phyloP scores from a whole-genome alignment of 1,140 invertebrate genomes.

The Leucophenga varia region DNA sequence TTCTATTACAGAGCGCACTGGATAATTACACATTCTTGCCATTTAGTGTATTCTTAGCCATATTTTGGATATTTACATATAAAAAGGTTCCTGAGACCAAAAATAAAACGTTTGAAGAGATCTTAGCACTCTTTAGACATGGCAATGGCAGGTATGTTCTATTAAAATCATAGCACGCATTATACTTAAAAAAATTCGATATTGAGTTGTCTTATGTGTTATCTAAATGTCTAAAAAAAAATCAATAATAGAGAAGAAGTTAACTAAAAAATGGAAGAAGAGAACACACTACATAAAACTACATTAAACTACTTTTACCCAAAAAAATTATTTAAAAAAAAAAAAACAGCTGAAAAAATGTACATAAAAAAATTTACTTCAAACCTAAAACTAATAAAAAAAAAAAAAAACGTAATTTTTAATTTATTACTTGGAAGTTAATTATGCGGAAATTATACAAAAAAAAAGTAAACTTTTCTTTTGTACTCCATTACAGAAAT shows the following conservation, averaged over 20 bases:
- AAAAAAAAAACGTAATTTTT: no score
- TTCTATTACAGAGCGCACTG: conserved; percentile 73
- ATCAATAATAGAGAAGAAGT: no score
- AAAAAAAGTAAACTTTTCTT: no score
- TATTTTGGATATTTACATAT: conserved; percentile 98
- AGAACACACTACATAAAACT: no score
- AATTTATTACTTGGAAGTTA: conserved; percentile 41
- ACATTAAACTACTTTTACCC: no score
- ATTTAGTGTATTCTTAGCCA: conserved; percentile 91
- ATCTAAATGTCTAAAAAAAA: conserved; percentile 15
- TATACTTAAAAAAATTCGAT: conserved; percentile 43
- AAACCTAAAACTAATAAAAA: conserved; percentile 8
- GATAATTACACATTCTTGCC: conserved; percentile 97
- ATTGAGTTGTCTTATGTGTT: no score
- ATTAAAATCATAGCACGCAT: conserved; percentile 22
- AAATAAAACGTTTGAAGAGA: conserved; percentile 98
- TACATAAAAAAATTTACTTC: conserved; percentile 5
- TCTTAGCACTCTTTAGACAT: conserved; percentile 86
- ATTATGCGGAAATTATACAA: conserved; percentile 31
- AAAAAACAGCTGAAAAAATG: conserved; percentile 1
- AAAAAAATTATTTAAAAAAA: no score
- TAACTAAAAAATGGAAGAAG: no score
- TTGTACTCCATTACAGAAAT: no score
- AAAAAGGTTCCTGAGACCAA: conserved; percentile 98
- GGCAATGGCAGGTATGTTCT: conserved; percentile 77